Evolutionary conservation across 2,888 invertebrate genomes (phyloP).

Genomic region (Embidobia sp.): DNA sequence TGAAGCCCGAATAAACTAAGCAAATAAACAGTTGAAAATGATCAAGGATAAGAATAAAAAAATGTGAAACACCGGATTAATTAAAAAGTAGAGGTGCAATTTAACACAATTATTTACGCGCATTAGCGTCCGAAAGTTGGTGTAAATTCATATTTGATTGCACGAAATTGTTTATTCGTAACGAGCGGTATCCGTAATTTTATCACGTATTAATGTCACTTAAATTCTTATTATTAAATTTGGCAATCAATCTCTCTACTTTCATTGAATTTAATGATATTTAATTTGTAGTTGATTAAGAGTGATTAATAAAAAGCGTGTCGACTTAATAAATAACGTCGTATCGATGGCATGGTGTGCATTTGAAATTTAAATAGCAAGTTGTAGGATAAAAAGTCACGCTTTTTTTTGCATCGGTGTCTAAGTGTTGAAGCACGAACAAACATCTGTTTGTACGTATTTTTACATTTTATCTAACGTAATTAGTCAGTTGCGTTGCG

Average conservation of each 20-base stretch:
- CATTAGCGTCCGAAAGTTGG: slow-evolving; percentile 10
- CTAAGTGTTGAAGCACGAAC: slow-evolving; percentile 7
- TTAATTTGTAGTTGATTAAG: slow-evolving; percentile 54
- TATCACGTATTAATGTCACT: slow-evolving; percentile 41
- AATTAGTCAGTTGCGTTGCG: slow-evolving; percentile 19
- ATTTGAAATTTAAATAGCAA: slow-evolving; percentile 42
- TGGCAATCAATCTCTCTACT: slow-evolving; percentile 33
- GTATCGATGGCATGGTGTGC: slow-evolving; percentile 8
- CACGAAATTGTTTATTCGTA: no score
- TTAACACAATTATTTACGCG: background rate
- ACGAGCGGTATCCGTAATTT: slow-evolving; percentile 2
- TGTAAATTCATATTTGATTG: slow-evolving; percentile 11
- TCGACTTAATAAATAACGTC: slow-evolving; percentile 48
- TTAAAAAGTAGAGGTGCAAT: no score
- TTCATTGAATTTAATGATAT: slow-evolving; percentile 45
- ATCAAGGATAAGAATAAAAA: no score
- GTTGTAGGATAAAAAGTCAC: slow-evolving; percentile 12
- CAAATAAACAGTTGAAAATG: no score
- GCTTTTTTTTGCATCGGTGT: slow-evolving; percentile 7
- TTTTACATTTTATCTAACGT: slow-evolving; percentile 36
- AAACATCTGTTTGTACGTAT: slow-evolving; percentile 42
- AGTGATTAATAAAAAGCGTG: slow-evolving; percentile 45
- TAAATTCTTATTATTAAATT: slow-evolving; percentile 38
- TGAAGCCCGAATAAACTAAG: no score
- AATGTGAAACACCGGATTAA: no score